Percentiles rank a stretch among this genome's conserved stretches.
These are phyloP conservation scores for Vultur gryphus DNA, from an alignment of 2,797 vertebrate genomes.

Conservation along the genomic window DNA sequence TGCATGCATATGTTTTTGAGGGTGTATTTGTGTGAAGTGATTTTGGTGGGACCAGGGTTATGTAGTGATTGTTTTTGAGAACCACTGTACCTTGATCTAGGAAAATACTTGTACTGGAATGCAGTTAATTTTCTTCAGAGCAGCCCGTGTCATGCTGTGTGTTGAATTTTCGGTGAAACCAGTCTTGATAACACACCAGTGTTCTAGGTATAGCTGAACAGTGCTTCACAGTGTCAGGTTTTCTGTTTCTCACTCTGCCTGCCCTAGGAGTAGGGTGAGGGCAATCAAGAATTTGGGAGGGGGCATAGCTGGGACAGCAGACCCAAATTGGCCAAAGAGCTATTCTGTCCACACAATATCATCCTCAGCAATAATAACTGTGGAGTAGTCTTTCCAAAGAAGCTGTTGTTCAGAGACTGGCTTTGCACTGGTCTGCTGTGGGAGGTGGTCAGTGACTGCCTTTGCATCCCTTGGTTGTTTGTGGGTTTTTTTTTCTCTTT, in stretches of 20 bases:
- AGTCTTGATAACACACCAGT: background rate
- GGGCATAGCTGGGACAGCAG: background rate
- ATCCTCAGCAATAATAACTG: background rate
- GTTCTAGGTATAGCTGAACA: background rate
- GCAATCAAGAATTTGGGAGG: background rate
- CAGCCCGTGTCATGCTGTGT: background rate
- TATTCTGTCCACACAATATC: background rate
- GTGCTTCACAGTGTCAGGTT: background rate
- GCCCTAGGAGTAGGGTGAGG: background rate
- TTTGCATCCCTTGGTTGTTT: background rate
- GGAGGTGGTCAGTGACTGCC: background rate
- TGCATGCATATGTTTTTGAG: fast-evolving
- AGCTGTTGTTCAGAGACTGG: background rate
- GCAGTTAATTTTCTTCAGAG: background rate
- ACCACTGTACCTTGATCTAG: background rate
- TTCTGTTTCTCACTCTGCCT: background rate
- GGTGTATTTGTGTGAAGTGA: background rate
- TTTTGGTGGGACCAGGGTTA: background rate
- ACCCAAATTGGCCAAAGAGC: background rate
- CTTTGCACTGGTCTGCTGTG: background rate
- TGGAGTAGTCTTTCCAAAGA: background rate
- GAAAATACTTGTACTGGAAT: background rate
- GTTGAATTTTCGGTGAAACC: background rate
- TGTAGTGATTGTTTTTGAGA: background rate
- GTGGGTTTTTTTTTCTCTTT: background rate